Conservation (phyloP, 2,888 invertebrate species). For the Dione juno region DNA sequence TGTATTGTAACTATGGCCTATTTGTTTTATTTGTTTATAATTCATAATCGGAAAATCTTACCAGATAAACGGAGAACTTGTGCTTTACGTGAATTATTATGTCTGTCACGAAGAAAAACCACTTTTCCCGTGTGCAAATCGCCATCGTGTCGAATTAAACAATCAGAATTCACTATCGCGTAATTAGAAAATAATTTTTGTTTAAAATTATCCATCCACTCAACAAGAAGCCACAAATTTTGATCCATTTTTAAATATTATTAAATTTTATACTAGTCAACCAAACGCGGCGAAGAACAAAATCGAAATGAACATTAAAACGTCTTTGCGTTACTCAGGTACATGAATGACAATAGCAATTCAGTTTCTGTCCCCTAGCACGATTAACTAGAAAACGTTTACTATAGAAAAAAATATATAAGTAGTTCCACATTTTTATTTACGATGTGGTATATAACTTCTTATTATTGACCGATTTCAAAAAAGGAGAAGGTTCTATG, state of each 20-base stretch:
- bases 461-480: no score
- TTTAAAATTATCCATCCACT: constrained; percentile 60
- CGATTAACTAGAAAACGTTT: constrained; percentile 39
- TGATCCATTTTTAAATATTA: constrained; percentile 54
- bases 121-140: constrained; percentile 58
- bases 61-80: constrained; percentile 64
- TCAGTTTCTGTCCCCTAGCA: constrained; percentile 41
- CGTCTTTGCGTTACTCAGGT: constrained; percentile 47
- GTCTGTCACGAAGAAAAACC: constrained; percentile 54
- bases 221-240: constrained; percentile 64
- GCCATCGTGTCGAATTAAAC: constrained; percentile 50
- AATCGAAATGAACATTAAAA: constrained; percentile 43
- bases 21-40: no score
- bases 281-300: constrained; percentile 36
- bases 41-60: constrained; percentile 45
- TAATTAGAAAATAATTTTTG: constrained; percentile 59
- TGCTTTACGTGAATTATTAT: constrained; percentile 54
- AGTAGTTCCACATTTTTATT: background rate
- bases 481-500: no score
- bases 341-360: constrained; percentile 48
- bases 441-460: no score
- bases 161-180: constrained; percentile 58
- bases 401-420: constrained; percentile 11
- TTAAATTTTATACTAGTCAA: constrained; percentile 26
- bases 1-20: no score